Base-by-base conservation (phyloP, 2,113 vertebrate genomes). In the Rafetus swinhoei region DNA sequence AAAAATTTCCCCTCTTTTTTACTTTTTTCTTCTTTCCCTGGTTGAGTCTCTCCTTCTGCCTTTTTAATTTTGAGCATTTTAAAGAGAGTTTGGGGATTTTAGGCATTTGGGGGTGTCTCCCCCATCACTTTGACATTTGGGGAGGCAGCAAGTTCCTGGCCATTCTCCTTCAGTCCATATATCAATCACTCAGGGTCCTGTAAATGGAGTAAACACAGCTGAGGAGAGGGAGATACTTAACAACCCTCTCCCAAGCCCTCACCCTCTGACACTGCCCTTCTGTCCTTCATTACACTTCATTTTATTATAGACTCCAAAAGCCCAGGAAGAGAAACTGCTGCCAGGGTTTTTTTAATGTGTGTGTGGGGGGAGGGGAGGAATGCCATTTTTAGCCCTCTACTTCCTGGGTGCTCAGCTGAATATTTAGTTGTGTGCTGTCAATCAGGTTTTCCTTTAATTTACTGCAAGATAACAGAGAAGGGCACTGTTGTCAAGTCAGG, bases 281-380 rank as follows among this genome's bases (percentile, higher is more conserved):
- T 85, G 72, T 94, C 90, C 87, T 95, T 87, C 57, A 90, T 92
- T 97, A 95, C 83, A 92, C 95, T 93, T 85, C 88, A 85, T 95
- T 97, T 95, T 97, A 96, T 97, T 93, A 94, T n/a, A 93, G 95
- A 94, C 96, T 96, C 56, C 84, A 83, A 95, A 95, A 35, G 94
- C 90, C 90, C 91, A 27, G 81, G 88, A 89, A 94, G 91, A 95
- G 95, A 90, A 60, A 95, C 96, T 90, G 74, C 91, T 90, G 88
- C 92, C 87, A 62, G 56, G 29, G 60, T 55, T 53, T 86, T 92
- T 91, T 82, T 94, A 95, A 88, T 50, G 50, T 93, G 87, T 45
- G 45, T 45, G 45, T 45, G 55, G 7, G 18, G 6, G 6, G 56
- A 22, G 9, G 21, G 3, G 95, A 94, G 92, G 84, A 85, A 81